Evolutionary conservation across 1,140 invertebrate genomes (phyloP).

Genomic region (Platyura marginata): DNA sequence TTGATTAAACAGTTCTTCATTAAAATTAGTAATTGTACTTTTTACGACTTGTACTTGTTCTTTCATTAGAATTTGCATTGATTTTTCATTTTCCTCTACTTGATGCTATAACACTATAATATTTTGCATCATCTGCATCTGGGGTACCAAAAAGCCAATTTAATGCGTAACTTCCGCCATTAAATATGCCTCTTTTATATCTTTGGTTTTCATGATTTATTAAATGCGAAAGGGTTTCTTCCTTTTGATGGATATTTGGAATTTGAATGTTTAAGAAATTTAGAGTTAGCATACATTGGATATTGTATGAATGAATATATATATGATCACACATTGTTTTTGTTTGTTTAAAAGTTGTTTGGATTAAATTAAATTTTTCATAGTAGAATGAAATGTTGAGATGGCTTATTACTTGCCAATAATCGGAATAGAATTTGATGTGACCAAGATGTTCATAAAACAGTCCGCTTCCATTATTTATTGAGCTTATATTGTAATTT

Average conservation of each 20-base stretch:
- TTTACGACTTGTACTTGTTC: neutral
- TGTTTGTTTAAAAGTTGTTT: neutral
- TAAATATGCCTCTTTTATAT: neutral
- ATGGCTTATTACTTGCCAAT: neutral
- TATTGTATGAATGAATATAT: no score
- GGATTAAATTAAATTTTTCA: neutral
- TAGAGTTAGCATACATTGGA: no score
- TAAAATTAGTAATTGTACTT: neutral
- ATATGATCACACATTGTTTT: neutral
- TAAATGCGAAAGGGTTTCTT: no score
- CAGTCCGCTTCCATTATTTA: neutral
- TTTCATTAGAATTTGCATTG: neutral
- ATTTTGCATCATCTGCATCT: neutral
- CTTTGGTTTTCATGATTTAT: neutral
- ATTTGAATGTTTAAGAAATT: no score
- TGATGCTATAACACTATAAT: neutral
- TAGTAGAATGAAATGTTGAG: neutral
- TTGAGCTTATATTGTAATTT: no score
- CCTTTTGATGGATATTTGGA: no score
- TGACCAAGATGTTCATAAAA: neutral
- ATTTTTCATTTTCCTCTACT: neutral
- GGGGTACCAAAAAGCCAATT: neutral
- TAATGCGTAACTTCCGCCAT: neutral
- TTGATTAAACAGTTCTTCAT: neutral
- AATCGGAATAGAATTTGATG: neutral